Evolutionary conservation across 2,113 vertebrate genomes (phyloP).

Genomic region (Trachemys scripta): DNA sequence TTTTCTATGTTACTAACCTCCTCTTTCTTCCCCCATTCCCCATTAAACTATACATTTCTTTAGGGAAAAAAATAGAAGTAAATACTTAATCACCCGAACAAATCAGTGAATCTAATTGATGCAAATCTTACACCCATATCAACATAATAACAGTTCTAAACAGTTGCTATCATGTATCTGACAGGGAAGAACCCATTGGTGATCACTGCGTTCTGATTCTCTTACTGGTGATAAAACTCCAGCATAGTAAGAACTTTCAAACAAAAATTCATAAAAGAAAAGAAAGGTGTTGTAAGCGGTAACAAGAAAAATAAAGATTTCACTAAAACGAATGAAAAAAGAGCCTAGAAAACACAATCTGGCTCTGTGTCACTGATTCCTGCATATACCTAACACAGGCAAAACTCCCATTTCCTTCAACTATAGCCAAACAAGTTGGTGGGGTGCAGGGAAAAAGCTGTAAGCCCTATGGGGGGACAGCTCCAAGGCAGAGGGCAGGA

Average conservation of each 20-base stretch:
- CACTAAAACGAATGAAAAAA: not conserved
- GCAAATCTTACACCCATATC: not conserved
- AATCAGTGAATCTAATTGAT: not conserved
- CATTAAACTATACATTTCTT: not conserved
- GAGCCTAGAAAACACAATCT: not conserved
- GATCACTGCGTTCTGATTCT: not conserved
- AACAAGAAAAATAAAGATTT: not conserved
- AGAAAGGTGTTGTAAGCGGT: not conserved
- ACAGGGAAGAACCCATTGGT: not conserved
- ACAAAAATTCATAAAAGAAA: not conserved
- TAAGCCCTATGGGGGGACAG: too few species aligned
- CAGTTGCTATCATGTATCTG: not conserved
- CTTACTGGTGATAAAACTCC: not conserved
- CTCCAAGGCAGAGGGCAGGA: too few species aligned
- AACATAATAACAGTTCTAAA: fast-evolving
- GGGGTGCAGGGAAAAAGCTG: not conserved
- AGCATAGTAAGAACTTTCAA: not conserved
- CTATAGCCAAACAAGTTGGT: not conserved
- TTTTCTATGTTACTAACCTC: not conserved
- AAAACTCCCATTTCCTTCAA: not conserved
- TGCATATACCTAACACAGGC: not conserved
- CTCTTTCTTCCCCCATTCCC: too few species aligned
- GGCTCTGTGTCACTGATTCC: not conserved
- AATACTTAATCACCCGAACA: not conserved
- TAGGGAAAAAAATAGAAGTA: not conserved